phyloP scores from a whole-genome alignment of 2,113 vertebrate genomes.

The Forbesichthys agassizii region DNA sequence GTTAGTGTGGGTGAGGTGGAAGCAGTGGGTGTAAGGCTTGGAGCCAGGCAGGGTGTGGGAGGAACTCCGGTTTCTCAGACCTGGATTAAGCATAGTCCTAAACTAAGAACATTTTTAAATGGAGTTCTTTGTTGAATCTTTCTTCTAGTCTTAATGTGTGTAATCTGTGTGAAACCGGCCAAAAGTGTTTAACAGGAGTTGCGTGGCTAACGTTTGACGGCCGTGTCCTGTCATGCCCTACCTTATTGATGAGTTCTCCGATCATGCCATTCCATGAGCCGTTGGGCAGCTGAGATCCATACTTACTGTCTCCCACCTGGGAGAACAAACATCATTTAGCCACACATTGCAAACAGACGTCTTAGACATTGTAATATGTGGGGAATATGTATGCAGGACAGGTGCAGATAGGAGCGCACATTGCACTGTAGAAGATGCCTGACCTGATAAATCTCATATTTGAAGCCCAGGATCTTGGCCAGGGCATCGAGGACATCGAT shows the following conservation, averaged over 20 bases:
- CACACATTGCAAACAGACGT: too few species aligned
- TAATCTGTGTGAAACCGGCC: too few species aligned
- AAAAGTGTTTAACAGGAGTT: too few species aligned
- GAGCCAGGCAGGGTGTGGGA: too few species aligned
- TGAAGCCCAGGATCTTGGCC: slow-evolving; percentile 94
- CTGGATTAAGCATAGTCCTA: too few species aligned
- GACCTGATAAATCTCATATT: slow-evolving; percentile 95
- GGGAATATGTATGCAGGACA: neutral
- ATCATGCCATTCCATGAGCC: slow-evolving; percentile 99
- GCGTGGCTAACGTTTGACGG: too few species aligned
- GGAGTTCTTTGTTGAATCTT: too few species aligned
- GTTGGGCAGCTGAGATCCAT: slow-evolving; percentile 91
- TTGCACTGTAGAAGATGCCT: neutral
- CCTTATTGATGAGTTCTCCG: slow-evolving; percentile 98
- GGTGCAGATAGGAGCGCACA: neutral
- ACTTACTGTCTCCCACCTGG: slow-evolving; percentile 89
- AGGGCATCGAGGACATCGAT: slow-evolving; percentile 94
- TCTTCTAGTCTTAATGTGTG: too few species aligned
- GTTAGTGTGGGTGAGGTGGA: too few species aligned
- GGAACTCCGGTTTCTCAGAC: too few species aligned
- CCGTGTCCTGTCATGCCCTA: slow-evolving; percentile 44
- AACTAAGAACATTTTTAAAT: too few species aligned
- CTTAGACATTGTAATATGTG: neutral
- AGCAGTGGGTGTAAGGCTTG: too few species aligned
- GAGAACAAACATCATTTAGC: neutral